Percentiles rank a stretch among this genome's conserved stretches.
These are phyloP conservation scores for Neodontobutis hainanensis DNA, from an alignment of 2,113 vertebrate genomes.

Conservation along the genomic window DNA sequence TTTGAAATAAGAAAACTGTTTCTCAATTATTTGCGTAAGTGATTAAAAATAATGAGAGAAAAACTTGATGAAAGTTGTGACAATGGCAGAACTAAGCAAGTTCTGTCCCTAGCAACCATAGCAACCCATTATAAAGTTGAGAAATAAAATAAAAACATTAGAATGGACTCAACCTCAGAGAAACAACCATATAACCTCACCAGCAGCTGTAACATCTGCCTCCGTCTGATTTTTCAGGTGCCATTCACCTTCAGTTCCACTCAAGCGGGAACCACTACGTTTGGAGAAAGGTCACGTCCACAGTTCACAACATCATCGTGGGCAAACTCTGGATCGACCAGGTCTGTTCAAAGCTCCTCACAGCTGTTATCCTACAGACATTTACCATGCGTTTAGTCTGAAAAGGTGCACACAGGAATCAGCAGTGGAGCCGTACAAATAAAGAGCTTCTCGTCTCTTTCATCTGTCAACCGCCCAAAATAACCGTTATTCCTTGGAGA, in stretches of 20 bases:
- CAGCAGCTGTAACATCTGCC: slow-evolving; percentile 11
- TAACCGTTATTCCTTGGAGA: slow-evolving; percentile 40
- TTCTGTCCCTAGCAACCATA: too few relatives aligned
- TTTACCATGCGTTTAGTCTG: slow-evolving; percentile 1
- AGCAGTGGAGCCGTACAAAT: slow-evolving; percentile 29
- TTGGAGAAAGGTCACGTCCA: slow-evolving; percentile 98
- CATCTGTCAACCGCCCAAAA: slow-evolving; percentile 50
- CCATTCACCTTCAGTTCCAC: slow-evolving; percentile 95
- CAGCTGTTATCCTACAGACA: neutral
- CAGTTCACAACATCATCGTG: slow-evolving; percentile 98
- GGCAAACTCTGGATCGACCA: slow-evolving; percentile 99
- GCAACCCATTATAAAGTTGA: too few relatives aligned
- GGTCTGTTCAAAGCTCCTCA: slow-evolving; percentile 73
- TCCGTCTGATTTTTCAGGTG: slow-evolving; percentile 80
- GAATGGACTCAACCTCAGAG: too few relatives aligned
- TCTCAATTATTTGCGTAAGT: too few relatives aligned
- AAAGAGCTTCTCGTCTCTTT: slow-evolving; percentile 35
- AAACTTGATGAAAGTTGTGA: too few relatives aligned
- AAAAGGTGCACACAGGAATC: slow-evolving; percentile 19
- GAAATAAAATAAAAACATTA: too few relatives aligned
- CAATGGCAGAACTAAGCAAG: too few relatives aligned
- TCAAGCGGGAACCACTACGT: slow-evolving; percentile 94
- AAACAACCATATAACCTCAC: neutral
- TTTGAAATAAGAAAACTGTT: too few relatives aligned
- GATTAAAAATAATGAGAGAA: too few relatives aligned